Base-by-base conservation (phyloP, 2,797 vertebrate species). In the Enteromius mattozi region DNA sequence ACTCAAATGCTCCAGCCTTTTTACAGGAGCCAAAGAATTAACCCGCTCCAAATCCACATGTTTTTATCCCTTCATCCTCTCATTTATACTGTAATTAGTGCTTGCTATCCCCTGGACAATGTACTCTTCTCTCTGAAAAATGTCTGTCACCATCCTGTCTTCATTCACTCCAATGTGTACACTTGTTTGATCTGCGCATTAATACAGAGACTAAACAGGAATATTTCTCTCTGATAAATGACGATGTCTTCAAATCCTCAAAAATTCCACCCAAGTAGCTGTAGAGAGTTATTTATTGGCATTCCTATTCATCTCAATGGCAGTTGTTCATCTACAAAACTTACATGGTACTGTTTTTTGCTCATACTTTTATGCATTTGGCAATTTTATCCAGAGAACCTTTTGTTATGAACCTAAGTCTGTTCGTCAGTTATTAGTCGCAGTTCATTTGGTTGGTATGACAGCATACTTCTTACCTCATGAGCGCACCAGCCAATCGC, bases 81-180 rank as follows among this genome's bases (percentile, higher is more conserved):
- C 78, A 63, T 45, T 65, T 78, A 78, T 47, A 45, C 76, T 78
- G 40, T 78, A 80, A 80, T 69, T 80, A 69, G 47, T 24, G 30
- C 33, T 68, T 49, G 17, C 19, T 69, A 13, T 51, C 66, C 10
- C 12, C 72, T 71, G 83, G 27, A 69, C 66, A 61, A 74, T 85
- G 21, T 33, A 40, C 40, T 86, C 21, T 71, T 82, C 84, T 87
- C 82, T 82, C 84, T 80, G 45, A 68, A 49, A 65, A 47, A 87
- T 19, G 51, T 13, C 78, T 69, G 65, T 80, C 47, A 80, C 47
- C 78, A 69, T 54, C 78, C 45, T 37, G 63, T 80, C 63, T 54
- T 80, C 30, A 80, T 75, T 71, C 59, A 87, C 80, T 72, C 3
- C 86, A 66, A 51, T 42, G 33, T 42, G 40, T 68, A 21, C 77